A percentile compares a stretch with the other conserved stretches of the same genome.
Evolutionary conservation across 2,797 vertebrate species (phyloP).

Genomic region (Caiman crocodilus): DNA sequence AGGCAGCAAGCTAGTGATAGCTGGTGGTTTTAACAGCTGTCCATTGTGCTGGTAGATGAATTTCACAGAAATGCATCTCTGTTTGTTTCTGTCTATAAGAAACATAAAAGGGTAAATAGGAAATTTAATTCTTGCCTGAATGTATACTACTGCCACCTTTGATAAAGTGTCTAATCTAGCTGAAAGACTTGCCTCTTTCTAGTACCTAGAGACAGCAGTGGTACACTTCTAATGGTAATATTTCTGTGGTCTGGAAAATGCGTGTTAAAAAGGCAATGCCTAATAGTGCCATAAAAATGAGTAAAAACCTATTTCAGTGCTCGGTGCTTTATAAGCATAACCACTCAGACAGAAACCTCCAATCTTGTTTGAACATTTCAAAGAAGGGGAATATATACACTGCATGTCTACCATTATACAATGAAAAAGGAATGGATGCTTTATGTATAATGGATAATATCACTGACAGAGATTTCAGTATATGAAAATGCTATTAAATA

Average conservation of each 20-base stretch:
- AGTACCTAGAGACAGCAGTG: constrained; percentile 39
- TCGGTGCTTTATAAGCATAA: constrained; percentile 27
- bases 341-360: constrained; percentile 22
- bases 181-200: constrained; percentile 30
- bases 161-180: constrained; percentile 42
- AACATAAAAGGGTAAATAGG: background rate
- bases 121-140: constrained; percentile 26
- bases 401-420: constrained; percentile 8
- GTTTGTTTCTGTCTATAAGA: background rate
- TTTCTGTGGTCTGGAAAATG: constrained; percentile 52
- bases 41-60: background rate
- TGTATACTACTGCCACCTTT: background rate
- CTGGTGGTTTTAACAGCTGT: background rate
- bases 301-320: constrained; percentile 60
- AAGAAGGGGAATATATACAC: background rate
- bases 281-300: constrained; percentile 51
- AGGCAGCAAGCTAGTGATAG: background rate
- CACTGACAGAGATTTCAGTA: constrained; percentile 35
- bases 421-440: constrained; percentile 20
- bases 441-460: constrained; percentile 30
- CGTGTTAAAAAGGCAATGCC: constrained; percentile 33
- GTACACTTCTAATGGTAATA: constrained; percentile 9
- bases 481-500: constrained; percentile 45
- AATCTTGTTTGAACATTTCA: background rate
- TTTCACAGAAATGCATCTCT: background rate